Evolutionary conservation across 2,888 invertebrate species (phyloP), one percentile per base, ranked within the genome.

Genomic region (Andrena flavipes): DNA sequence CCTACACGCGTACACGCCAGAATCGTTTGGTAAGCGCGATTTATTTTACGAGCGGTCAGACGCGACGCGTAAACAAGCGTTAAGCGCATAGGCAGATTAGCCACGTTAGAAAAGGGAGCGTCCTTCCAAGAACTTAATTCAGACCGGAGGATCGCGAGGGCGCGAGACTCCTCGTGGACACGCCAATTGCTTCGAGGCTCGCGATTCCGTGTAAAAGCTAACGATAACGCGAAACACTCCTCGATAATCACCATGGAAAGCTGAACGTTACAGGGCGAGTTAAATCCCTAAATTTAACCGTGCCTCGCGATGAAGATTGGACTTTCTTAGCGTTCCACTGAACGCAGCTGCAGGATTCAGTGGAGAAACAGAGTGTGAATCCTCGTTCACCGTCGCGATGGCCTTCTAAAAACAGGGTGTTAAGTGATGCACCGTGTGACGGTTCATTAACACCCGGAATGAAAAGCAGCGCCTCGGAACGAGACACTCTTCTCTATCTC

Each of bases 401-500:
- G 51, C 79, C 77, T 79, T 69, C 85, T 79, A 79, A 88, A 88
- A 86, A 80, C 79, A 56, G 74, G 88, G 86, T 87, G 84, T 86
- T 90, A 90, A 91, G 89, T 90, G 91, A 91, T 88, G 87, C 87
- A 88, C 76, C 87, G 91, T 90, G 89, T 89, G 91, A 91, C 90
- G 90, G 88, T 91, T 91, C 91, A 90, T 92, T 92, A 92, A 90
- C 90, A 88, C 90, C 77, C 84, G 74, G 59, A 79, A 29, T 16
- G 64, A 29, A 64, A 64, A 64, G 29, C 63, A 71, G 49, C 26
- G 69, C 49, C 56, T 48, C 20, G 20, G 8, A 62, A 29, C 51
- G 33, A 23, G 48, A 20, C 42, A 42, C 20, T 33, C 8, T 13
- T 49, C 51, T 49, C 26, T 42, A 20, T 62, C 42, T 62, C 59